Conservation (phyloP, 2,113 vertebrate genomes). For the Gadus macrocephalus region DNA sequence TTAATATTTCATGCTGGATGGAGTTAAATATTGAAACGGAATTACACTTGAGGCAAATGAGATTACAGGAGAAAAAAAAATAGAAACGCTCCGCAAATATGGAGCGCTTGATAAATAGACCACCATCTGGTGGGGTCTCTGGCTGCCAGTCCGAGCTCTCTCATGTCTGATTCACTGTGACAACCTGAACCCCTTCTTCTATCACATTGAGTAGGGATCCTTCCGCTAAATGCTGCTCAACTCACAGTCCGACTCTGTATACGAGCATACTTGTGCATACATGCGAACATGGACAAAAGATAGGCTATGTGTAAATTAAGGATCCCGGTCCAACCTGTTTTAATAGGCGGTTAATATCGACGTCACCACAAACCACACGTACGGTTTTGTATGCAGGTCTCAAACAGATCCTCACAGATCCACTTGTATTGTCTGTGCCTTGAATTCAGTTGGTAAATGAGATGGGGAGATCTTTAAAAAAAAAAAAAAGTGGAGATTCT, state of each 20-base stretch:
- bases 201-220: slow-evolving; percentile 15
- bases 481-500: slow-evolving; percentile 48
- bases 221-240: too few relatives aligned
- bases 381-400: background rate
- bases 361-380: background rate
- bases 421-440: too few relatives aligned
- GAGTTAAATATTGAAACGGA: slow-evolving; percentile 56
- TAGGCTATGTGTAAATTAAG: too few relatives aligned
- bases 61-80: slow-evolving; percentile 21
- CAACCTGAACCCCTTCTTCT: slow-evolving; percentile 13
- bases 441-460: too few relatives aligned
- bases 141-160: slow-evolving; percentile 34
- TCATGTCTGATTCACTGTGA: too few relatives aligned
- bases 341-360: too few relatives aligned
- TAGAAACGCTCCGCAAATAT: slow-evolving; percentile 29
- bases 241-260: background rate
- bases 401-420: too few relatives aligned
- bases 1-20: slow-evolving; percentile 48
- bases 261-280: background rate
- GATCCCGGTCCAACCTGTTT: too few relatives aligned
- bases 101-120: slow-evolving; percentile 49
- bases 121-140: slow-evolving; percentile 60
- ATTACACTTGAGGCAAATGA: slow-evolving; percentile 43
- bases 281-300: background rate
- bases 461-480: slow-evolving; percentile 59